Base-by-base conservation (phyloP, 2,888 invertebrate species). In the Parnassius apollo region DNA sequence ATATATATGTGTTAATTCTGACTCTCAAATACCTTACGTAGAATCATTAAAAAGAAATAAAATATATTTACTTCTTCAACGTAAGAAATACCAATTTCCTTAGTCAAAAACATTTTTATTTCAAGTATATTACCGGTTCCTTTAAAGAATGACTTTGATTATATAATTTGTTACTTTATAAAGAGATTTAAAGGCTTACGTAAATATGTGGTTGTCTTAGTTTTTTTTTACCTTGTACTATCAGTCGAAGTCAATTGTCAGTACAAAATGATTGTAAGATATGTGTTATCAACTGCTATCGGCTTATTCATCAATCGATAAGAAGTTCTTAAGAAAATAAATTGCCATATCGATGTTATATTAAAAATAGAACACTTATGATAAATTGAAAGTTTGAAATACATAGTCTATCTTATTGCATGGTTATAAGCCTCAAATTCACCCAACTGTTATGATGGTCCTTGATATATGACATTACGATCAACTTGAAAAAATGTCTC, bases 271-370 rank as follows among this genome's bases (percentile, higher is more conserved):
- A 18, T 50, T 50, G 13, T 7, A 50, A n/a, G 35, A 35, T 35
- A 9, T 9, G 0, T 11, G 49, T 22, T 49, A 57, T 49, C 42
- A 49, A 49, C 11, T 2, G 51, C 52, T 59, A 59, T 46, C 53
- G 9, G 22, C 8, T n/a, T 45, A 44, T 49, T 55, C 42, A 59
- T 48, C 42, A 35, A 13, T 8, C 51, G 56, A 61, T 56, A 56
- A 45, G 44, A 22, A 52, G 18, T 22, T 44, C 8, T 44, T 45
- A 45, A 44, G 42, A 59, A 35, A 57, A 42, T 11, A 50, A 57
- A 57, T 50, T 42, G 57, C 22, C 35, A 10, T 59, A 51, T 44
- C 22, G 45, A 25, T 2, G 7, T 25, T 2, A 13, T 46, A 25
- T 2, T 13, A 49, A 49, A 9, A 49, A 49, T 18, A 49, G 13